phyloP scores from a whole-genome alignment of 2,888 invertebrate species.

The Actias luna region DNA sequence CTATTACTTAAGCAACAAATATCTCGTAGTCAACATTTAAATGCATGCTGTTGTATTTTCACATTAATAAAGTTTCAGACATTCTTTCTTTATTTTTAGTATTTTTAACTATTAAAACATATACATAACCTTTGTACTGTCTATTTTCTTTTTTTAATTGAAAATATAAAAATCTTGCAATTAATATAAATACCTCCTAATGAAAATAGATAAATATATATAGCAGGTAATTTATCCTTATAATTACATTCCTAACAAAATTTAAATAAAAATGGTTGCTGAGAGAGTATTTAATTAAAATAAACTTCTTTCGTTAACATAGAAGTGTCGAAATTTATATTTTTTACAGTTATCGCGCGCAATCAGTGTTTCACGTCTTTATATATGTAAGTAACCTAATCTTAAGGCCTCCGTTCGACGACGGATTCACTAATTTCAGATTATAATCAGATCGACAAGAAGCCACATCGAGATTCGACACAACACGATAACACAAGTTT shows the following conservation, averaged over 20 bases:
- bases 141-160: no score
- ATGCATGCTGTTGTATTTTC: no score
- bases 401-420: conserved; percentile 61
- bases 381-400: conserved; percentile 68
- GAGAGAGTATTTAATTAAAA: background rate
- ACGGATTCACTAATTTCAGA: conserved; percentile 73
- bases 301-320: background rate
- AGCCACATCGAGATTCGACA: conserved; percentile 57
- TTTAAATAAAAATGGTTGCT: background rate
- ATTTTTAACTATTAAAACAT: no score
- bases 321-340: conserved; percentile 12
- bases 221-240: background rate
- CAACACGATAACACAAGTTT: conserved; percentile 67
- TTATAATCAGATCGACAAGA: conserved; percentile 71
- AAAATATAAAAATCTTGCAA: no score
- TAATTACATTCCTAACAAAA: background rate
- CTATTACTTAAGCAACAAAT: no score
- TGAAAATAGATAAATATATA: no score
- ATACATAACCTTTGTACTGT: no score
- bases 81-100: no score
- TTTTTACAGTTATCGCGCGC: conserved; percentile 50
- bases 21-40: no score
- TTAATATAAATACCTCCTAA: no score
- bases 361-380: conserved; percentile 69
- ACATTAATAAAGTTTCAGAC: no score